Conservation (phyloP, 1,140 invertebrate genomes). For the Ruditapes philippinarum region DNA sequence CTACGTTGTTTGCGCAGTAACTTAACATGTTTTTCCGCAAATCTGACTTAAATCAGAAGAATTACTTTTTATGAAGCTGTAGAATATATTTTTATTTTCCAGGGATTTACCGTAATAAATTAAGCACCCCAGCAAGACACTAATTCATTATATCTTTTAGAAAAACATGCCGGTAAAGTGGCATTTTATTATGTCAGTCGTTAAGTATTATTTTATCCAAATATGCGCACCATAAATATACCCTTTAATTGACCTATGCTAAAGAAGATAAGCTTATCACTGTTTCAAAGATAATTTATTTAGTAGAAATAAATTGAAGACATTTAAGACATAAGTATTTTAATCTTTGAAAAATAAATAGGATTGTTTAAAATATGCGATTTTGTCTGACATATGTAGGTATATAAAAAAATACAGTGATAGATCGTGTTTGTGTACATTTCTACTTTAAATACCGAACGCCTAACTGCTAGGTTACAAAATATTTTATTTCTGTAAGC, state of each 20-base stretch:
- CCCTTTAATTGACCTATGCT: neutral
- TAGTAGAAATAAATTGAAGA: neutral
- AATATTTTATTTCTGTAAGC: too few relatives aligned
- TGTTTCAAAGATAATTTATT: neutral
- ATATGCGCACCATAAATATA: neutral
- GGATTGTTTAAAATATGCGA: too few relatives aligned
- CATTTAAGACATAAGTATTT: neutral
- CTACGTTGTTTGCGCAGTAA: neutral
- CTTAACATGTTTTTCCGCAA: constrained; percentile 12
- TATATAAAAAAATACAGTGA: too few relatives aligned
- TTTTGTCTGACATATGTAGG: too few relatives aligned
- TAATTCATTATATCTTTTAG: neutral
- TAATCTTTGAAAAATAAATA: too few relatives aligned
- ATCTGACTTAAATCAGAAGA: constrained; percentile 30
- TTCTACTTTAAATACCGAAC: too few relatives aligned
- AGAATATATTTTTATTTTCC: constrained; percentile 8
- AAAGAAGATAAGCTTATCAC: neutral
- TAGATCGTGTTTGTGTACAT: too few relatives aligned
- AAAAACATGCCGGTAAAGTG: constrained; percentile 1
- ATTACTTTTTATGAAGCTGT: constrained; percentile 35
- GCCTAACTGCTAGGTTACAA: too few relatives aligned
- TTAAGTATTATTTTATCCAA: constrained; percentile 30
- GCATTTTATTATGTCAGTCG: neutral
- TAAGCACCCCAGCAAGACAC: neutral
- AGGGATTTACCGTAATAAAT: constrained; percentile 2